Conservation (phyloP, 2,888 invertebrate species). For the Chrysolina oricalcia region DNA sequence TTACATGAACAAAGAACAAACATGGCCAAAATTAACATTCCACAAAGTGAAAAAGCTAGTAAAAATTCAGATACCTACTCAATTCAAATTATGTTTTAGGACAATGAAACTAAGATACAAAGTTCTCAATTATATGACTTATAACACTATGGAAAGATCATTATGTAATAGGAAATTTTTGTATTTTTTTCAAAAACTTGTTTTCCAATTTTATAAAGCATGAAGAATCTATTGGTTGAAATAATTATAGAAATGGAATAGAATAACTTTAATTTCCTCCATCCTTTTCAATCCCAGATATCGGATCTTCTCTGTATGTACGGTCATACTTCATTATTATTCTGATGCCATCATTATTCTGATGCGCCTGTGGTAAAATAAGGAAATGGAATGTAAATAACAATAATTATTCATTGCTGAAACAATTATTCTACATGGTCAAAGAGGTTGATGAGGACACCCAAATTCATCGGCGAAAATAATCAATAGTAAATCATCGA, state of each 20-base stretch:
- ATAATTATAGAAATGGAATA: too few species aligned
- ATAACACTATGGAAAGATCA: too few species aligned
- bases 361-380: conserved; percentile 9
- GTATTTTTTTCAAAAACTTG: too few species aligned
- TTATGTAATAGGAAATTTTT: too few species aligned
- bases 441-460: conserved; percentile 20
- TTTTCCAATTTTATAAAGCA: too few species aligned
- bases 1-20: not conserved
- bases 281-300: too few species aligned
- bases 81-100: too few species aligned
- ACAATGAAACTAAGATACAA: too few species aligned
- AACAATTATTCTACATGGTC: conserved; percentile 17
- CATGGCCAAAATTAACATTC: not conserved
- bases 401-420: conserved; percentile 15
- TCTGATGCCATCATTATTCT: not conserved
- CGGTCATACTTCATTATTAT: not conserved
- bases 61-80: not conserved
- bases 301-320: too few species aligned
- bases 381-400: conserved; percentile 16
- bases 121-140: too few species aligned
- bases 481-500: not conserved
- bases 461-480: conserved; percentile 4
- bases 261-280: too few species aligned
- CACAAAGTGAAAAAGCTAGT: not conserved
- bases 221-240: too few species aligned